A percentile compares a stretch with the other conserved stretches of the same genome.
Evolutionary conservation across 2,113 vertebrate genomes (phyloP).

Genomic region (Apodemus sylvaticus): DNA sequence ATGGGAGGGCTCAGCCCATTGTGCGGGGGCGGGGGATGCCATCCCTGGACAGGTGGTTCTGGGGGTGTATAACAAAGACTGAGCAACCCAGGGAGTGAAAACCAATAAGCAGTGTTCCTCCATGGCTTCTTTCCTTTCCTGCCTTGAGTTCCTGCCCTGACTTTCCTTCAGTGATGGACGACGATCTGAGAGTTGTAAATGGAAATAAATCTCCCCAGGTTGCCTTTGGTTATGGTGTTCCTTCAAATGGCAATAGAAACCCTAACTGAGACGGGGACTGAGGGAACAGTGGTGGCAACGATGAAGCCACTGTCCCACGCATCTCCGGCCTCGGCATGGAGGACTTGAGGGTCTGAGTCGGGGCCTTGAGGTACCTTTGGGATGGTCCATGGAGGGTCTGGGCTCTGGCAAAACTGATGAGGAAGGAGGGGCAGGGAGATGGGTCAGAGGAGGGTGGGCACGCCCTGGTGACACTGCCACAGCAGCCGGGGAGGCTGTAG

Average conservation of each 20-base stretch:
- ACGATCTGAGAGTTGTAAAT: background rate
- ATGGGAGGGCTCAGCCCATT: background rate
- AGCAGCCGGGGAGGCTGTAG: background rate
- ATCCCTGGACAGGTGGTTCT: background rate
- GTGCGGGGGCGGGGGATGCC: background rate
- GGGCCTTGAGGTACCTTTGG: background rate
- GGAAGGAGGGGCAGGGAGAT: background rate
- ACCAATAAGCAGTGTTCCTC: background rate
- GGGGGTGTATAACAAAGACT: background rate
- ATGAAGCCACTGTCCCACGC: fast-evolving
- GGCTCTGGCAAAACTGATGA: background rate
- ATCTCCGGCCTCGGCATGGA: background rate
- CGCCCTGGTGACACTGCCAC: fast-evolving
- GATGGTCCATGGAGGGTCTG: background rate
- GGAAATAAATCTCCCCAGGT: background rate
- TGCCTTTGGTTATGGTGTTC: background rate
- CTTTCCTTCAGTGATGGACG: background rate
- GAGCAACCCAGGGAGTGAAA: background rate
- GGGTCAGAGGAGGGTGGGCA: fast-evolving
- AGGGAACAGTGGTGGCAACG: fast-evolving
- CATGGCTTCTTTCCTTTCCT: background rate
- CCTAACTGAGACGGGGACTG: background rate
- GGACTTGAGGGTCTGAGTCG: background rate
- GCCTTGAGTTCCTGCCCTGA: background rate
- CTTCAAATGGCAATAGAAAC: background rate